Evolutionary conservation across 2,888 invertebrate species (phyloP).

Genomic region (Palloptera scutellata): DNA sequence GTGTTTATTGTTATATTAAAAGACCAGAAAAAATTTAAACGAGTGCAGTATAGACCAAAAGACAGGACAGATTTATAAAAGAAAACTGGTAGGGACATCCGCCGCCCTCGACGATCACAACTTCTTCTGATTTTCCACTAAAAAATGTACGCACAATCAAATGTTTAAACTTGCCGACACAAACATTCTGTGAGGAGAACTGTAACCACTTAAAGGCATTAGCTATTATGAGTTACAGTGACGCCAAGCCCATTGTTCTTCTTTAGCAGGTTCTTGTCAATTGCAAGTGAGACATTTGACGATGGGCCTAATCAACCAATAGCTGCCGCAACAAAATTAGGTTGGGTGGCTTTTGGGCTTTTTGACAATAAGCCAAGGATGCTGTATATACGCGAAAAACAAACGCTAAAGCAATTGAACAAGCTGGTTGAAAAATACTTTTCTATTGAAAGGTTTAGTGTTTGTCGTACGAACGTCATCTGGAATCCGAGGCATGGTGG

Average conservation of each 20-base stretch:
- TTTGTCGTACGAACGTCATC: neutral
- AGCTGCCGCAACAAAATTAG: slow-evolving; percentile 9
- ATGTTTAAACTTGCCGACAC: slow-evolving; percentile 6
- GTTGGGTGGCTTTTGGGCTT: slow-evolving; percentile 6
- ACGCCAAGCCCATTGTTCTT: slow-evolving; percentile 3
- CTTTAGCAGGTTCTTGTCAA: neutral
- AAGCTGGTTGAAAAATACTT: slow-evolving; percentile 16
- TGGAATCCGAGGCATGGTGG: slow-evolving; percentile 24
- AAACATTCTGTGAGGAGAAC: too few relatives aligned
- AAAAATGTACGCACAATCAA: slow-evolving; percentile 8
- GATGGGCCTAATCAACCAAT: slow-evolving; percentile 12
- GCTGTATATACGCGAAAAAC: neutral
- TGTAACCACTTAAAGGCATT: neutral
- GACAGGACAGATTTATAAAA: too few relatives aligned
- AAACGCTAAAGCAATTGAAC: neutral
- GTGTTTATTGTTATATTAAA: too few relatives aligned
- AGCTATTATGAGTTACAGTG: slow-evolving; percentile 2
- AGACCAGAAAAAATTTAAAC: too few relatives aligned
- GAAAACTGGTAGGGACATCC: too few relatives aligned
- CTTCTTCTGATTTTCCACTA: neutral
- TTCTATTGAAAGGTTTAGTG: slow-evolving; percentile 8
- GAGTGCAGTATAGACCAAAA: too few relatives aligned
- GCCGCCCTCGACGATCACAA: too few relatives aligned
- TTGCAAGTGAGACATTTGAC: neutral
- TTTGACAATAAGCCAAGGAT: neutral